Base-by-base conservation (phyloP, 1,140 invertebrate species). In the Trypoxylus dichotomus region DNA sequence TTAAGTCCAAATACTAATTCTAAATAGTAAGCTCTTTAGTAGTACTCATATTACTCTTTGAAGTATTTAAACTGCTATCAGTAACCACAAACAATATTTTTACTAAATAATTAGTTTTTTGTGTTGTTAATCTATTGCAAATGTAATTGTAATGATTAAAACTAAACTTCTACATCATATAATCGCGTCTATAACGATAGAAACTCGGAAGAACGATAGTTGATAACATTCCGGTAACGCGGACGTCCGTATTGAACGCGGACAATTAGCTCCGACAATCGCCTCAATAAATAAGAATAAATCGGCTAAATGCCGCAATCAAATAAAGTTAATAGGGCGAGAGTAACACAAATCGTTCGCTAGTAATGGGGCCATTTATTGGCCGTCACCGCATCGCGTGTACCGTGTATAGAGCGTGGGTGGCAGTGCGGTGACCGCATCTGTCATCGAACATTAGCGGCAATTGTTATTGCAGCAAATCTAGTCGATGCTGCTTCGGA, bases 301-400 rank as follows among this genome's bases (percentile, higher is more conserved):
- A 68, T 32, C 27, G 29, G 41, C 79, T 43, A 54, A 76, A 78
- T 54, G 58, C 60, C 60, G 77, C 77, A 74, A 79, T 79, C 79
- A 80, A 81, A 78, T 78, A n/a, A 79, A 76, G 76, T 81, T 80
- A 81, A 81, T 81, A 79, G 79, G 74, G 80, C 79, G 79, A 79
- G 79, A 79, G 77, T 80, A 81, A 81, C 76, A 77, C 79, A 81
- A 79, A 74, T 77, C 76, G 78, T 41, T 78, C 80, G 54, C 74
- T 58, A 68, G 71, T 81, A 81, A 81, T 81, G 77, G 80, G 42
- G 27, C 78, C 75, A 78, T 80, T 81, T 80, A 81, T 80, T 79
- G 79, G 47, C 8, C 29, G 43, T 47, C n/a, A 19, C 43, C 11
- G 43, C 43, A 3, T 13, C 3, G 32, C 0, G 32, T 47, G 13